These are phyloP conservation scores for Alexandromys fortis DNA, from an alignment of 2,113 vertebrate genomes.

Conservation along the genomic window DNA sequence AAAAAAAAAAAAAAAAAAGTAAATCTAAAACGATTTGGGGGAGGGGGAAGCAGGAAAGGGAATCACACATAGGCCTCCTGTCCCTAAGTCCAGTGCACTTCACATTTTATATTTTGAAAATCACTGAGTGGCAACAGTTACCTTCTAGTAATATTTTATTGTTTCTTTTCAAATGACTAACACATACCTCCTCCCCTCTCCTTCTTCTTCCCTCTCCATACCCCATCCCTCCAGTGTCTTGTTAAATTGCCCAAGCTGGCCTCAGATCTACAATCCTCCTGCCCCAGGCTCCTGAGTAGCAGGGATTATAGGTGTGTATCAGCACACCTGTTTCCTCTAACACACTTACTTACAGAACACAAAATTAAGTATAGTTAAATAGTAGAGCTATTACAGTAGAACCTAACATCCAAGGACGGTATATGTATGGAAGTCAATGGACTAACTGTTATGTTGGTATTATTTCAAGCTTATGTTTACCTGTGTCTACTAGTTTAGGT, in stretches of 20 bases:
- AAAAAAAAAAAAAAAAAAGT: no score
- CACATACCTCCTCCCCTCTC: not conserved
- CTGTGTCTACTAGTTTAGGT: not conserved
- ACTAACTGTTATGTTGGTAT: not conserved
- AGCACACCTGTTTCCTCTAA: not conserved
- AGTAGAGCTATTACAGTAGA: not conserved
- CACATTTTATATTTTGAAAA: constrained; percentile 50
- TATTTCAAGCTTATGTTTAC: not conserved
- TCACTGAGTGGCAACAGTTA: not conserved
- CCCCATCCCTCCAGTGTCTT: not conserved
- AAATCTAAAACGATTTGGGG: not conserved
- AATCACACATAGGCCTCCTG: not conserved
- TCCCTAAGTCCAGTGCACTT: constrained; percentile 11
- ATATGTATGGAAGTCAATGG: not conserved
- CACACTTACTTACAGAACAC: constrained; percentile 12
- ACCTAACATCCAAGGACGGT: not conserved
- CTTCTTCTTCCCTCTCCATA: no score
- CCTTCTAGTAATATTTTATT: constrained; percentile 10
- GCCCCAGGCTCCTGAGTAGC: not conserved
- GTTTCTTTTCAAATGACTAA: constrained; percentile 30
- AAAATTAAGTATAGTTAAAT: constrained; percentile 49
- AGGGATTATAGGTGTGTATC: not conserved
- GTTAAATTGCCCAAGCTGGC: not conserved
- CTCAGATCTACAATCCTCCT: not conserved
- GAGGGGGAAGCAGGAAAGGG: not conserved